A percentile compares a stretch with the other conserved stretches of the same genome.
Evolutionary conservation across 2,113 vertebrate species (phyloP).

Genomic region (Pantherophis guttatus): DNA sequence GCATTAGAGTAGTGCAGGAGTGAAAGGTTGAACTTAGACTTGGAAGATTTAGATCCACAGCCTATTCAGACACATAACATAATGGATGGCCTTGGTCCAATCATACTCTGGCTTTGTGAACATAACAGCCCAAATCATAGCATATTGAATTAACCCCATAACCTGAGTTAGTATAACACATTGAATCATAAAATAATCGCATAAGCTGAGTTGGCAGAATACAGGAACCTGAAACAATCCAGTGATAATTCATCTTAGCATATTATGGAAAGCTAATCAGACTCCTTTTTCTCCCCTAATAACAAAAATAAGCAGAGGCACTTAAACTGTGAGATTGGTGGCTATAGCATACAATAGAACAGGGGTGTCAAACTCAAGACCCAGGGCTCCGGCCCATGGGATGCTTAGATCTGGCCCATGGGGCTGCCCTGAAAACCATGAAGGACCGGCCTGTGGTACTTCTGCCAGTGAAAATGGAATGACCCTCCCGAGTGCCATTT

Average conservation of each 20-base stretch:
- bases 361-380: too few relatives aligned
- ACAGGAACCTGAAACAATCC: neutral
- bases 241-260: neutral
- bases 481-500: too few relatives aligned
- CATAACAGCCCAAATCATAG: neutral
- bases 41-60: neutral
- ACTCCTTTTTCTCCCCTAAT: neutral
- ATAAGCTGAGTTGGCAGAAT: neutral
- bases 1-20: neutral
- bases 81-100: too few relatives aligned
- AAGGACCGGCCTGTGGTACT: too few relatives aligned
- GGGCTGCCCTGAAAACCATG: too few relatives aligned
- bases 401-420: too few relatives aligned
- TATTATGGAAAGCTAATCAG: neutral
- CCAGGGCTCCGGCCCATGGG: too few relatives aligned
- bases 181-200: neutral
- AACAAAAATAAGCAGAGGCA: neutral
- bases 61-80: neutral
- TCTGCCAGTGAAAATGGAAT: too few relatives aligned
- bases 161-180: neutral
- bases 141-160: neutral
- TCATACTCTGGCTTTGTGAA: neutral
- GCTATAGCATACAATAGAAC: neutral
- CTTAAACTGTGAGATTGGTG: neutral
- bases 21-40: neutral